Base-by-base conservation (phyloP, 1,140 invertebrate genomes). In the Ostrea denselamellosa region DNA sequence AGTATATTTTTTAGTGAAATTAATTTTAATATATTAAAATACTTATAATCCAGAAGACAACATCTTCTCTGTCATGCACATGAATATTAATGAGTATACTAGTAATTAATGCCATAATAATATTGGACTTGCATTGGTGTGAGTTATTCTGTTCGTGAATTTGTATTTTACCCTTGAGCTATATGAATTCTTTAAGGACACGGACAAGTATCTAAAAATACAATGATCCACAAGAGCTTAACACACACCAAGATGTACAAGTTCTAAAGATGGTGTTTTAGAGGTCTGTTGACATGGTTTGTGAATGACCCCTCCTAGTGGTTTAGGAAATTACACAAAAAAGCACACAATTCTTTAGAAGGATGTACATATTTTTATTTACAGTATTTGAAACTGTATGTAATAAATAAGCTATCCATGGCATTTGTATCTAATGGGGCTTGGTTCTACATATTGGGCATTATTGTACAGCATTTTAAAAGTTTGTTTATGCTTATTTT, bases 101-200 rank as follows among this genome's bases (percentile, higher is more conserved):
- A 28, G 22, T 77, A 77, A 77, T 77, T 77, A 77, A 77, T 77
- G 68, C 68, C 8, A 25, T 77, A 34, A 77, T 28, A 34, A 77
- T 77, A 77, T 77, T 77, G 25, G 25, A 77, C 68, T 77, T 77
- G 68, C 68, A 77, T 34, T 77, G 68, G 68, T 77, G 68, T 12
- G 68, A 77, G 68, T 9, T 77, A 77, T 77, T 77, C 68, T 77
- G 68, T 77, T n/a, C 7, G 7, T 34, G 12, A 22, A 77, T 77
- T 77, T 34, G 25, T 77, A 25, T 77, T 77, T 77, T 77, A 34
- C 68, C 68, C 28, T 34, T 4, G 28, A 34, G 68, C 68, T 5
- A 77, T 77, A 77, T 77, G 28, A 77, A 77, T 77, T 28, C 68
- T 77, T 71, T 77, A 25, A 77, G 68, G 68, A 34, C 68, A 34